Conservation (phyloP, 30 jellyfish, hydroid and myxozoan genomes). For the Nemopilema nomurai region DNA sequence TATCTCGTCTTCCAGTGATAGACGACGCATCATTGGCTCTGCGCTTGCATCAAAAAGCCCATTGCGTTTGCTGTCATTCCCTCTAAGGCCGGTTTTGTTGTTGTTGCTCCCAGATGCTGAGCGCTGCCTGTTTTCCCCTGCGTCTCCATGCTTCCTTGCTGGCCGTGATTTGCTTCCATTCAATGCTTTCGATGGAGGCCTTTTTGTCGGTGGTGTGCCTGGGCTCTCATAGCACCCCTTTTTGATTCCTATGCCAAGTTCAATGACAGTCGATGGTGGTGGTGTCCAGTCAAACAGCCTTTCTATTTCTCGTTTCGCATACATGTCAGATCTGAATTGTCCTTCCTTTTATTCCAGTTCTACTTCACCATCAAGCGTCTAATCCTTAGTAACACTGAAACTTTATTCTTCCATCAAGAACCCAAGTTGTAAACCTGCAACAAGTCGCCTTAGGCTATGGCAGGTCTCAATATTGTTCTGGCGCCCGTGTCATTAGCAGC, state of each 20-base stretch:
- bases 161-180: neutral
- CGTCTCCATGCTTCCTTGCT: neutral
- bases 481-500: neutral
- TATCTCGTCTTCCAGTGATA: neutral
- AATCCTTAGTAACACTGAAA: neutral
- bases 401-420: neutral
- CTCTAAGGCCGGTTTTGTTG: neutral
- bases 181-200: neutral
- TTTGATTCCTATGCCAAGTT: neutral
- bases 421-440: neutral
- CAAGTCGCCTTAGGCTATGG: neutral
- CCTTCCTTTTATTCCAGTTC: neutral
- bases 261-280: constrained; percentile 24
- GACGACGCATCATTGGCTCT: neutral
- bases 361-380: neutral
- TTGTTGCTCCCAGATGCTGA: neutral
- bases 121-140: neutral
- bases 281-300: constrained; percentile 11
- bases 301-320: constrained; percentile 2
- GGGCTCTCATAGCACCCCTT: neutral
- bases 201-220: neutral
- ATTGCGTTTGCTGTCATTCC: no score
- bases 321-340: neutral
- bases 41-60: no score
- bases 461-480: neutral